phyloP scores from a whole-genome alignment of 2,113 vertebrate genomes.

The Prunella fulvescens region DNA sequence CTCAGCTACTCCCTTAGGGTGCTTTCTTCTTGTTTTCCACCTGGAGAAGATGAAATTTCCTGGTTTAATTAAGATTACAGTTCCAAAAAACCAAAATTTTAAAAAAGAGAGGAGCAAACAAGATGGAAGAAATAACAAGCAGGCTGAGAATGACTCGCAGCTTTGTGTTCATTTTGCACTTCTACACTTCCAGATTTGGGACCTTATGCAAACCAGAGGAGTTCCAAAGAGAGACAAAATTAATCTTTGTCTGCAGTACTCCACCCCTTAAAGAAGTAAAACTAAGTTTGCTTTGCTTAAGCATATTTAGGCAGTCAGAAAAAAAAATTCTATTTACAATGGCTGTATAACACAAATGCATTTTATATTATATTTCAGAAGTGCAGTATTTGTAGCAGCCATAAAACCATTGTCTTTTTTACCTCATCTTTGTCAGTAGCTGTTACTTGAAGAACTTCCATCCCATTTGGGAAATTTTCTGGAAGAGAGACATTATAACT shows the following conservation, averaged over 20 bases:
- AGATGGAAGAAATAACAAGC: background rate
- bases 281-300: background rate
- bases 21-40: background rate
- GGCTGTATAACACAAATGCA: background rate
- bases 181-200: background rate
- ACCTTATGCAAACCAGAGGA: background rate
- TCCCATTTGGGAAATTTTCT: constrained; percentile 71
- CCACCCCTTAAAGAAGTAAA: background rate
- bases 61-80: background rate
- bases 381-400: background rate
- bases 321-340: background rate
- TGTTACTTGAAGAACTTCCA: constrained; percentile 57
- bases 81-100: background rate
- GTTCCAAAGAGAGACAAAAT: background rate
- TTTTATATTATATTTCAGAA: background rate
- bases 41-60: background rate
- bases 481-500: constrained; percentile 50
- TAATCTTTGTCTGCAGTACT: background rate
- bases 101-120: background rate
- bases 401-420: background rate
- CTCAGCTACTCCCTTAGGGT: background rate
- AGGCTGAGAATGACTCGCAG: background rate
- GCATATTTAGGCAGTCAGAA: background rate
- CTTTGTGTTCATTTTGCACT: background rate
- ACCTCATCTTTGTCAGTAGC: constrained; percentile 75